phyloP scores from a whole-genome alignment of 2,888 invertebrate genomes.

The Eupithecia subumbrata region DNA sequence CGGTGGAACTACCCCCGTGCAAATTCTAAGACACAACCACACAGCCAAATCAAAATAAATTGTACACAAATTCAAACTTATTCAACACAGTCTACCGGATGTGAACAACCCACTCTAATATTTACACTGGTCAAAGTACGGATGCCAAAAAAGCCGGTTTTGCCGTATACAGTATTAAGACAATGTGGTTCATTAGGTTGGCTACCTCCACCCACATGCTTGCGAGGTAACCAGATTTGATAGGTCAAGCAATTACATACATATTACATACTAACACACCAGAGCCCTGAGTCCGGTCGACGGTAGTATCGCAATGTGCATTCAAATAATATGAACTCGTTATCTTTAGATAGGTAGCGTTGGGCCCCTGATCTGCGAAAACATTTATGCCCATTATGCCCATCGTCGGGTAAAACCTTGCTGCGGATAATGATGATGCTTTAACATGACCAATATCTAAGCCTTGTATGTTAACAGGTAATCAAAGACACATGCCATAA shows the following conservation, averaged over 20 bases:
- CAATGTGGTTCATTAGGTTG: slow-evolving; percentile 78
- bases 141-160: slow-evolving; percentile 65
- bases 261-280: not conserved
- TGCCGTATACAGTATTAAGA: slow-evolving; percentile 79
- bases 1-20: no score
- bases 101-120: slow-evolving; percentile 68
- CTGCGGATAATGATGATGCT: not conserved
- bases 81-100: slow-evolving; percentile 54
- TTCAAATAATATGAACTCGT: no score
- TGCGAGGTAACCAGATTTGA: slow-evolving; percentile 5
- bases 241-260: slow-evolving; percentile 1
- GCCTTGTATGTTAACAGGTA: slow-evolving; percentile 38
- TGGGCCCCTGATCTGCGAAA: no score
- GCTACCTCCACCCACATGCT: slow-evolving; percentile 65
- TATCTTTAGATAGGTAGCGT: no score
- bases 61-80: slow-evolving; percentile 24
- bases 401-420: not conserved
- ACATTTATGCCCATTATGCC: not conserved
- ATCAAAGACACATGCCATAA: slow-evolving; percentile 28
- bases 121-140: slow-evolving; percentile 68
- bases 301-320: no score
- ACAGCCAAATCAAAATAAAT: slow-evolving; percentile 29
- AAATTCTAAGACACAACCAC: no score
- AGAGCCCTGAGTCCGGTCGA: not conserved
- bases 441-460: not conserved